Percentiles rank a stretch among this genome's conserved stretches.
Evolutionary conservation across 2,797 vertebrate genomes (phyloP).

Genomic region (Enteromius radiatus): DNA sequence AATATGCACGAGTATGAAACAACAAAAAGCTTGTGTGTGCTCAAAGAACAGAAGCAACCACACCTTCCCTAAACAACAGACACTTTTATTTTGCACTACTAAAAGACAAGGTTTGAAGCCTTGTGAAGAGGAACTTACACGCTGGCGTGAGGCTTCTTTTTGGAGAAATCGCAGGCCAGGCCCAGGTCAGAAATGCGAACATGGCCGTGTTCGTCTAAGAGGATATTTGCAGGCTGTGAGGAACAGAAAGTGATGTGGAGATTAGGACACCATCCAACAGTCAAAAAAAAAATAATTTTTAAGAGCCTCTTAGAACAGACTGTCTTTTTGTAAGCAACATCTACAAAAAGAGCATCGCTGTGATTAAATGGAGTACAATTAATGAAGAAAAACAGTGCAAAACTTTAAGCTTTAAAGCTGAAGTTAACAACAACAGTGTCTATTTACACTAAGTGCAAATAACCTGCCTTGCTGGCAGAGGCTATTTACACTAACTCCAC

Average conservation of each 20-base stretch:
- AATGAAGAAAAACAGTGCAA: not conserved
- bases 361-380: not conserved
- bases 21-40: not conserved
- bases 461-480: too few relatives aligned
- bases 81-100: not conserved
- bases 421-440: not conserved
- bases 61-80: not conserved
- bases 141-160: slow-evolving; percentile 97
- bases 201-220: slow-evolving; percentile 93
- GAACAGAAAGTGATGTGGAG: slow-evolving; percentile 6
- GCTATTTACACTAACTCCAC: too few relatives aligned
- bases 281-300: slow-evolving; percentile 5
- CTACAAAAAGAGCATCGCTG: not conserved
- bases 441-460: too few relatives aligned
- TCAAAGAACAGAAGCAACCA: not conserved
- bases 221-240: slow-evolving; percentile 92
- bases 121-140: slow-evolving; percentile 80
- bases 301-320: slow-evolving; percentile 43
- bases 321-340: not conserved
- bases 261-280: slow-evolving; percentile 45
- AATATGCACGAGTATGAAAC: not conserved
- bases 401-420: too few relatives aligned
- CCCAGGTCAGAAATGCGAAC: slow-evolving; percentile 97
- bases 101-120: not conserved
- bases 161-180: slow-evolving; percentile 96